Percentiles rank a stretch among this genome's conserved stretches.
These are phyloP conservation scores for Microctenopoma lineatum DNA, from an alignment of 2,797 vertebrate genomes.

Conservation along the genomic window DNA sequence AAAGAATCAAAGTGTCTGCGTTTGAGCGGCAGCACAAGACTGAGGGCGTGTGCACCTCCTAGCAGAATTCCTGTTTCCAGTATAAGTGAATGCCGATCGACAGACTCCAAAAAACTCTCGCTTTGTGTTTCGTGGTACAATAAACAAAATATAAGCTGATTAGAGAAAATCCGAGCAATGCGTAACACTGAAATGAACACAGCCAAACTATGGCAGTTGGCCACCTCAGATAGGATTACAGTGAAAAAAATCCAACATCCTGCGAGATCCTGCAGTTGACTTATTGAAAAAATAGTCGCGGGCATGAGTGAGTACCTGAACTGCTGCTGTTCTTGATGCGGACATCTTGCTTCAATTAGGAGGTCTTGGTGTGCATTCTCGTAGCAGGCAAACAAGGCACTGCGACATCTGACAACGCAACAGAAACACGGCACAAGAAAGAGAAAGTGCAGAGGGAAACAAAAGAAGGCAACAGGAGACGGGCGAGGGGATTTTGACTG, in stretches of 20 bases:
- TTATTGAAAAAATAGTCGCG: neutral
- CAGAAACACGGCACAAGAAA: neutral
- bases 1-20: constrained; percentile 3
- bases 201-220: constrained; percentile 13
- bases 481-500: neutral
- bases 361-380: constrained; percentile 4
- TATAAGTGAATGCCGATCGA: constrained; percentile 24
- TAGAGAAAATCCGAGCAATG: constrained; percentile 12
- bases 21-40: constrained; percentile 36
- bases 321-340: constrained; percentile 23
- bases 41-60: neutral
- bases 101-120: constrained; percentile 19
- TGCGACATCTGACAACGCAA: constrained; percentile 4
- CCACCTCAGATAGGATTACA: constrained; percentile 1
- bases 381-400: neutral
- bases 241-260: neutral
- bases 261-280: constrained; percentile 1
- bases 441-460: neutral
- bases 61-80: constrained; percentile 30
- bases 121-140: constrained; percentile 16
- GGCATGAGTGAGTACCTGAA: constrained; percentile 19
- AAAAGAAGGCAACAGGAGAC: constrained; percentile 1
- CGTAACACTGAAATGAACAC: constrained; percentile 13
- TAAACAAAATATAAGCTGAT: constrained; percentile 17
- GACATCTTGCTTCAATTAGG: constrained; percentile 8